Conservation (phyloP, 2,888 invertebrate genomes). For the Apomyelois bistriatella region DNA sequence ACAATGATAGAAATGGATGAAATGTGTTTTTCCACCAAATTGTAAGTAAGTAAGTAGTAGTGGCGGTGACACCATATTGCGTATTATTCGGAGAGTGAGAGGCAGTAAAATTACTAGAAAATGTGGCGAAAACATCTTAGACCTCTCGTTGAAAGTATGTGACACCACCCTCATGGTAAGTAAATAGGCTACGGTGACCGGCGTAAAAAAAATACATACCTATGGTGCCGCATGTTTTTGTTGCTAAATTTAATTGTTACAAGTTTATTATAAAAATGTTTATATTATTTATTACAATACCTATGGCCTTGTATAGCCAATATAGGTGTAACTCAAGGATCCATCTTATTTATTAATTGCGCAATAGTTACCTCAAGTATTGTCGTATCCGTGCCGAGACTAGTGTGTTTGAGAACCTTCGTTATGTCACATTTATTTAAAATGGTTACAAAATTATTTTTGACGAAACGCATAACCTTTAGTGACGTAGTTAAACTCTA, state of each 20-base stretch:
- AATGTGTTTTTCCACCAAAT: not conserved
- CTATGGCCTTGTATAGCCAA: not conserved
- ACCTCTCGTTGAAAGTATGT: too few species aligned
- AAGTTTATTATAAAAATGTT: not conserved
- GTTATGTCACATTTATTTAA: conserved; percentile 45
- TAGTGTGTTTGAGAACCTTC: conserved; percentile 41
- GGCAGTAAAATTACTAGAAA: too few species aligned
- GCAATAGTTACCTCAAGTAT: conserved; percentile 24
- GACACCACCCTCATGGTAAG: too few species aligned
- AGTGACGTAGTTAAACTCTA: conserved; percentile 26
- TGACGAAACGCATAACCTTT: conserved; percentile 45
- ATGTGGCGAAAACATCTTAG: too few species aligned
- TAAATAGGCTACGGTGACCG: too few species aligned
- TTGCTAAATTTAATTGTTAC: not conserved
- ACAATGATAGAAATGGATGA: not conserved
- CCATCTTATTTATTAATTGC: conserved; percentile 20
- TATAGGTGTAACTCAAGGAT: conserved; percentile 19
- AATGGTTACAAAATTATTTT: conserved; percentile 44
- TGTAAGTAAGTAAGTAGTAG: too few species aligned
- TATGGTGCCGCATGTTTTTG: too few species aligned
- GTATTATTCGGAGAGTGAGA: too few species aligned
- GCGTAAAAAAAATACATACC: too few species aligned
- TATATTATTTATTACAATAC: too few species aligned
- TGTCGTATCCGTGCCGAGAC: conserved; percentile 29
- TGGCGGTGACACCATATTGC: too few species aligned